Evolutionary conservation across 2,888 invertebrate genomes (phyloP).

Genomic region (Hartigia nigra): DNA sequence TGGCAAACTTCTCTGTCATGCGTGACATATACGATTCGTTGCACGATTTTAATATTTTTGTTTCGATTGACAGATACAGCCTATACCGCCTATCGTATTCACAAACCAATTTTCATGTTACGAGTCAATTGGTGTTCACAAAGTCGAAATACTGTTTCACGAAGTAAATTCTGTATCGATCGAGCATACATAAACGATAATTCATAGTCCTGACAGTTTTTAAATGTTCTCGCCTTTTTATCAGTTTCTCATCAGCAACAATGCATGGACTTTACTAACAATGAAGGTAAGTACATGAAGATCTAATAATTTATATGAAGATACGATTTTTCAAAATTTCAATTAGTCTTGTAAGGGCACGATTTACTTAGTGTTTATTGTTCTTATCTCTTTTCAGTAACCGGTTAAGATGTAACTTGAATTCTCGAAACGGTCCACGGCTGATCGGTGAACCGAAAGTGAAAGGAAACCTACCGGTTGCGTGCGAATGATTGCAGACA

Average conservation of each 20-base stretch:
- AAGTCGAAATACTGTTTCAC: too few relatives aligned
- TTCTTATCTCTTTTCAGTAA: not conserved
- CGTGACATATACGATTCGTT: not conserved
- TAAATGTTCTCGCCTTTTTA: not conserved
- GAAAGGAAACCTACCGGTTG: constrained; percentile 41
- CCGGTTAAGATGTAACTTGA: not conserved
- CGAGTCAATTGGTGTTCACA: not conserved
- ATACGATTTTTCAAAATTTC: constrained; percentile 4
- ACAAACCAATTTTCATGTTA: not conserved
- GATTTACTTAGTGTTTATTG: too few relatives aligned
- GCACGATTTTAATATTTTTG: not conserved
- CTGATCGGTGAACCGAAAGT: constrained; percentile 24
- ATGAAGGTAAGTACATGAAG: not conserved
- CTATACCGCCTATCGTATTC: not conserved
- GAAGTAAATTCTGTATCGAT: not conserved
- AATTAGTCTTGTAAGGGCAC: not conserved
- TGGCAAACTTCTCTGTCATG: not conserved
- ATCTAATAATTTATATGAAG: not conserved
- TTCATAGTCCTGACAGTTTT: not conserved
- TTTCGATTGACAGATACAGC: not conserved
- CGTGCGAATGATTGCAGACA: constrained; percentile 32
- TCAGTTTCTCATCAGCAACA: not conserved
- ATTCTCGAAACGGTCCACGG: not conserved
- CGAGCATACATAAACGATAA: not conserved
- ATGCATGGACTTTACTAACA: not conserved